Percentiles rank a stretch among this genome's conserved stretches.
These are phyloP conservation scores for Daboia siamensis DNA, from an alignment of 2,113 vertebrate species.

Conservation along the genomic window DNA sequence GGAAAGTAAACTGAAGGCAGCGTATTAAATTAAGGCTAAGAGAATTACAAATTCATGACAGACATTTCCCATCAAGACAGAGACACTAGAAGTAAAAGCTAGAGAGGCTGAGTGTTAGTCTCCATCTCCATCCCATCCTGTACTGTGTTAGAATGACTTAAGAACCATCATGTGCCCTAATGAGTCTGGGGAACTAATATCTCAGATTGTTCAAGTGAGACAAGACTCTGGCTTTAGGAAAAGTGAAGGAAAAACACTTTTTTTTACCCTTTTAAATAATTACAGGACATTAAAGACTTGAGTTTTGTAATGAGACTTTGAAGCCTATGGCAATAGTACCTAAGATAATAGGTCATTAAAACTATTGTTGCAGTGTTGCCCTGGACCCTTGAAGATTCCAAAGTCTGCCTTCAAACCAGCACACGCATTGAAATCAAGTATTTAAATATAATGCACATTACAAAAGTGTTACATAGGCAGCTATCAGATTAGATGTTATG, in stretches of 20 bases:
- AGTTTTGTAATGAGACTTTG: neutral
- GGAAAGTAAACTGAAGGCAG: no score
- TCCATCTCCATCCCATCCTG: no score
- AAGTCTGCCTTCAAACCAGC: neutral
- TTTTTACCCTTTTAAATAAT: slow-evolving; percentile 46
- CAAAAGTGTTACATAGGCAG: neutral
- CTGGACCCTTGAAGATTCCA: neutral
- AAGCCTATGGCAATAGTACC: neutral
- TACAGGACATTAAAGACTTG: neutral
- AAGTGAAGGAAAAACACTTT: neutral
- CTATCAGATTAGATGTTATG: neutral
- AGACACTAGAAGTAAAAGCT: no score
- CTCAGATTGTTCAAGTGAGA: neutral
- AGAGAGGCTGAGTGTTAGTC: no score
- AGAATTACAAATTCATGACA: no score
- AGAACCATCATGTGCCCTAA: neutral
- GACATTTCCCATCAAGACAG: no score
- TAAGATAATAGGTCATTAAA: neutral
- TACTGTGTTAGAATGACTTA: no score
- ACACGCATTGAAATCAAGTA: neutral
- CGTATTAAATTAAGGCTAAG: no score
- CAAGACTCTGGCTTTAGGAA: neutral
- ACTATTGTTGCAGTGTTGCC: neutral
- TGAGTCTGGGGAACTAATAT: neutral
- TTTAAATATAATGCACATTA: neutral